Evolutionary conservation across 1,140 invertebrate species (phyloP), one percentile per base, ranked within the genome.

Genomic region (Antheraea mylitta): DNA sequence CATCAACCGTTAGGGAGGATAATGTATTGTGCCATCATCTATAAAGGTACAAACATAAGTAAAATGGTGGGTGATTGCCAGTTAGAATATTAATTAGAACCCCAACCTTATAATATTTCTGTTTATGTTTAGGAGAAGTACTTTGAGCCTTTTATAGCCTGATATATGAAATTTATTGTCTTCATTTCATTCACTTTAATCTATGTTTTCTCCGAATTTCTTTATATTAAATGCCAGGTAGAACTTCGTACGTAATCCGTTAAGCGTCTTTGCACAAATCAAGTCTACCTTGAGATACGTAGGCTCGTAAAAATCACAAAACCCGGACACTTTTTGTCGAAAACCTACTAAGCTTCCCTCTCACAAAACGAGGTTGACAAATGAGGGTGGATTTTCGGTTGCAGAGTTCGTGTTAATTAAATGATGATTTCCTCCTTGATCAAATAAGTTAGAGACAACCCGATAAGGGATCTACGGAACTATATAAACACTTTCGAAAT

Each of bases 351-450:
- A 53, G 45, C 45, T 53, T 16, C 45, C 45, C 11, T 16, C 45
- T 53, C 45, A 53, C 6, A 53, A n/a, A 53, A 53, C 45, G 45
- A 53, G 45, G 45, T 53, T 53, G 45, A 53, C 45, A 53, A 53
- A 53, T 53, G 45, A 53, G 45, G 45, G 16, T 53, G 45, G 45
- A 53, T 53, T 53, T 53, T 2, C 6, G 45, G 45, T 53, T 53
- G 45, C 45, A 6, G 45, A 53, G 16, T 53, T 53, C 13, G 11
- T 53, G 45, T 13, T 53, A 53, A 53, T 53, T 53, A 53, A 53
- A 53, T 53, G 13, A 53, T 53, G 45, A 53, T 53, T 53, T 16
- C 45, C 5, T 13, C 1, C 45, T 53, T 53, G 13, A 16, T 53
- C 45, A 16, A 13, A 53, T 53, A 53, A 53, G 45, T 53, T 53